Evolutionary conservation across 2,888 invertebrate genomes (phyloP).

Genomic region (Dolichopus griseipennis): DNA sequence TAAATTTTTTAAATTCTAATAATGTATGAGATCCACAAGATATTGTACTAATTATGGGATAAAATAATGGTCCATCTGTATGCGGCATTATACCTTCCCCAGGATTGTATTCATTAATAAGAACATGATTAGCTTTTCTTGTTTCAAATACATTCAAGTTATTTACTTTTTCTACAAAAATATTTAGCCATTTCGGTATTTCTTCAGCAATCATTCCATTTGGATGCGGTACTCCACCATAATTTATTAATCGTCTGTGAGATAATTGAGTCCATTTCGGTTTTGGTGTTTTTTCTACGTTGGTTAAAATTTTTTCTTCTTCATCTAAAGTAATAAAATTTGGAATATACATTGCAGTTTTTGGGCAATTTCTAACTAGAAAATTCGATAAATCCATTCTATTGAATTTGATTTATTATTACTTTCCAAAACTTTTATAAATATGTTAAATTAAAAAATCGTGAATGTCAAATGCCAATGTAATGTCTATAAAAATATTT

Average conservation of each 20-base stretch:
- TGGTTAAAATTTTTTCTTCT: slow-evolving; percentile 59
- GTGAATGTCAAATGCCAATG: no score
- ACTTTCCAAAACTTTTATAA: no score
- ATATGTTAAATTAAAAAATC: no score
- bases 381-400: neutral
- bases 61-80: slow-evolving; percentile 89
- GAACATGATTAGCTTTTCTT: slow-evolving; percentile 78
- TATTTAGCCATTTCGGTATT: slow-evolving; percentile 76
- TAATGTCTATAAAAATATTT: no score
- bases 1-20: slow-evolving; percentile 65
- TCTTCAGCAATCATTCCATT: slow-evolving; percentile 89
- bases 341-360: slow-evolving; percentile 60
- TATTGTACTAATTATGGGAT: slow-evolving; percentile 86
- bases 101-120: slow-evolving; percentile 88
- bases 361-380: slow-evolving; percentile 28
- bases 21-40: slow-evolving; percentile 84
- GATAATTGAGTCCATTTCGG: slow-evolving; percentile 94
- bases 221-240: slow-evolving; percentile 89
- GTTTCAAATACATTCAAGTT: slow-evolving; percentile 53
- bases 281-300: slow-evolving; percentile 71
- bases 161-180: slow-evolving; percentile 61
- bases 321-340: slow-evolving; percentile 73
- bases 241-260: slow-evolving; percentile 90
- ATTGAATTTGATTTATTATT: neutral
- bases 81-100: slow-evolving; percentile 98